These are phyloP conservation scores for Cyprinodon tularosa DNA, from an alignment of 2,113 vertebrate species.

Conservation along the genomic window DNA sequence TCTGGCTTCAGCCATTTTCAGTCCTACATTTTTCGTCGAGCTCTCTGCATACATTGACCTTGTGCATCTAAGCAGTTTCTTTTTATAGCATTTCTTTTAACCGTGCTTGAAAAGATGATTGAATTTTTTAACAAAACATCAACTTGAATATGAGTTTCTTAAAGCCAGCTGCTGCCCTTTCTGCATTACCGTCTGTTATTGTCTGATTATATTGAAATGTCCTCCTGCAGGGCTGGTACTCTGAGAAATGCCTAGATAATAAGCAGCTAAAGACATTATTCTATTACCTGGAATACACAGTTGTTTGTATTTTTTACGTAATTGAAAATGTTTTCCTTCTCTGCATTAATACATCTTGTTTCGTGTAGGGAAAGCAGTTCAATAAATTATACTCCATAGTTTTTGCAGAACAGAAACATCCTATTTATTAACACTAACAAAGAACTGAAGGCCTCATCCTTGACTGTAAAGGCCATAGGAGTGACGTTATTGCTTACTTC, in stretches of 20 bases:
- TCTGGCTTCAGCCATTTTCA: background rate
- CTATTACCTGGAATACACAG: background rate
- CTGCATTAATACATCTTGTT: background rate
- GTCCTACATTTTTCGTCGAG: background rate
- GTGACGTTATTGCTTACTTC: background rate
- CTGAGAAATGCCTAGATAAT: conserved; percentile 23
- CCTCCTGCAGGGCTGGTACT: conserved; percentile 21
- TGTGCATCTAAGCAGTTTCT: background rate
- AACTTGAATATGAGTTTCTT: conserved; percentile 8
- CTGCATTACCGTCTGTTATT: conserved; percentile 14
- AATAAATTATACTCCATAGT: background rate
- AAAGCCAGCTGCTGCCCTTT: conserved; percentile 30
- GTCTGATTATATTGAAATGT: conserved; percentile 10
- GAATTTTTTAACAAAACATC: conserved; percentile 3
- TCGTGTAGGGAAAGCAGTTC: background rate
- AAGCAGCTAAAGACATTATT: conserved; percentile 8
- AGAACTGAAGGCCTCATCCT: background rate
- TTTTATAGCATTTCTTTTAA: background rate
- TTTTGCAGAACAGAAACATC: background rate
- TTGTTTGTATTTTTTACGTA: background rate
- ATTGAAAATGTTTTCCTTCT: background rate
- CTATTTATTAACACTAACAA: background rate
- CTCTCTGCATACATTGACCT: background rate
- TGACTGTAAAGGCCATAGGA: background rate
- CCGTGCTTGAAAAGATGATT: background rate